phyloP scores from a whole-genome alignment of 1,140 invertebrate species.

The Leptinotarsa lineolata region DNA sequence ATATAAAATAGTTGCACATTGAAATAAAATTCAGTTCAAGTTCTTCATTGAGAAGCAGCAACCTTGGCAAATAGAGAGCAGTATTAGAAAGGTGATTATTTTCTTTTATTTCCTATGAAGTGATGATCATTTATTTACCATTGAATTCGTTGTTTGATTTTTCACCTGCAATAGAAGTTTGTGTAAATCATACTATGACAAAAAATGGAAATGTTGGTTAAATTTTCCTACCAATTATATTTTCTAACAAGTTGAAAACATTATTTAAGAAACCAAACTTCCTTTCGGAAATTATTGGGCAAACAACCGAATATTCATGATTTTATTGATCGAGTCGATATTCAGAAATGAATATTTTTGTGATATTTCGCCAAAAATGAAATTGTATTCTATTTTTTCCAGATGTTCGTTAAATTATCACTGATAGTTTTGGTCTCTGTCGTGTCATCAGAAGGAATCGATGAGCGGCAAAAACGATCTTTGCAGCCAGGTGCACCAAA shows the following conservation, averaged over 20 bases:
- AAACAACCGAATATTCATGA: too few relatives aligned
- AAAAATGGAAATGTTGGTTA: background rate
- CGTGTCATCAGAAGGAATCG: background rate
- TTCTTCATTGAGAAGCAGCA: background rate
- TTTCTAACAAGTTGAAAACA: too few relatives aligned
- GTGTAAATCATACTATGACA: background rate
- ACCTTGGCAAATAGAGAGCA: background rate
- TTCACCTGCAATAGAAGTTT: background rate
- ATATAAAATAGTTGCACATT: background rate
- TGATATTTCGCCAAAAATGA: too few relatives aligned
- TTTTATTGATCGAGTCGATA: too few relatives aligned
- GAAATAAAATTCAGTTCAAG: background rate
- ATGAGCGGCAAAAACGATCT: conserved; percentile 12
- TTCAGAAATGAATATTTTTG: too few relatives aligned
- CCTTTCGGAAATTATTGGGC: too few relatives aligned
- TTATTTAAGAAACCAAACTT: too few relatives aligned
- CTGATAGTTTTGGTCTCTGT: background rate
- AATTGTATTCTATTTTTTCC: background rate
- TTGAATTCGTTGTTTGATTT: background rate
- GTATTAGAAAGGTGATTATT: background rate
- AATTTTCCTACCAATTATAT: background rate
- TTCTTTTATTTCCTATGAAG: background rate
- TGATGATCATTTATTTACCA: too few relatives aligned
- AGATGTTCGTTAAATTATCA: background rate
- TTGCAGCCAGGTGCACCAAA: conserved; percentile 27